phyloP scores from a whole-genome alignment of 1,140 invertebrate species.

The Pseudomyrmex dendroicus region DNA sequence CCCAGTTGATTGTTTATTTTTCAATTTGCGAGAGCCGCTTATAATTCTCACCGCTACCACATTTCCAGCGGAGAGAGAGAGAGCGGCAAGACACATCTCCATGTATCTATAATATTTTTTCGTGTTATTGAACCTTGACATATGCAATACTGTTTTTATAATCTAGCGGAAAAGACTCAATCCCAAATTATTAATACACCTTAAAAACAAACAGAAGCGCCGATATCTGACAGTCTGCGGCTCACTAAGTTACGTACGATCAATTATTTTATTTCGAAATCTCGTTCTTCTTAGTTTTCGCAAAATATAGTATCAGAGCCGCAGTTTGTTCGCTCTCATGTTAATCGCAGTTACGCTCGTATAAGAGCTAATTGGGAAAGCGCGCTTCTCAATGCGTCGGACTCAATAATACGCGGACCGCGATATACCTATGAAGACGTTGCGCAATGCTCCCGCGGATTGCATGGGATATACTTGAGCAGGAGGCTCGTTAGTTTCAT shows the following conservation, averaged over 20 bases:
- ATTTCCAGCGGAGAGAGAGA: background rate
- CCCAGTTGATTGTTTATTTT: conserved; percentile 4
- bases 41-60: conserved; percentile 56
- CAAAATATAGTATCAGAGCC: background rate
- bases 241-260: too few relatives aligned
- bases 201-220: background rate
- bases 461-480: conserved; percentile 57
- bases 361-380: conserved; percentile 51
- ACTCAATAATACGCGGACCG: conserved; percentile 10
- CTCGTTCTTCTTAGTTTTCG: background rate
- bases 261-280: background rate
- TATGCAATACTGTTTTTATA: too few relatives aligned
- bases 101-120: background rate
- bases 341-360: conserved; percentile 8
- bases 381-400: background rate
- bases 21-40: conserved; percentile 47
- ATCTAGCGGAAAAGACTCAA: background rate
- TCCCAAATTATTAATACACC: background rate
- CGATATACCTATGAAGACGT: conserved; percentile 29
- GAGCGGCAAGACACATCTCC: too few relatives aligned
- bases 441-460: conserved; percentile 63
- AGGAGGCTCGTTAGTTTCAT: conserved; percentile 70
- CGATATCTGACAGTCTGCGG: background rate
- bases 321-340: conserved; percentile 28
- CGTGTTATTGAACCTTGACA: background rate